Conservation (phyloP, 2,888 invertebrate genomes). For the Hypsopygia costalis region DNA sequence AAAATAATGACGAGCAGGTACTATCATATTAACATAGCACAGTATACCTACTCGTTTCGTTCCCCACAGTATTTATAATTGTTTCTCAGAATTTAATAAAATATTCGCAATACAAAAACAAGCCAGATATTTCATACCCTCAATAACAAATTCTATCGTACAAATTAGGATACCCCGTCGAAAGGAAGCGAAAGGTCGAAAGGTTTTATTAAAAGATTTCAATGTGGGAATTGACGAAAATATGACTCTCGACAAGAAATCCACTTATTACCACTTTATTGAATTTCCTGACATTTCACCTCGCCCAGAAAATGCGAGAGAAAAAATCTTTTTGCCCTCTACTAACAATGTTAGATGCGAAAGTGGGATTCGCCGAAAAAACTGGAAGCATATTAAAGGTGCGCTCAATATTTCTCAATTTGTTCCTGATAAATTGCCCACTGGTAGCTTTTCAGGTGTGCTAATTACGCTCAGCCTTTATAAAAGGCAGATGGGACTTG, state of each 20-base stretch:
- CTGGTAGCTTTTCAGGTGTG: background rate
- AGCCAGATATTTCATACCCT: background rate
- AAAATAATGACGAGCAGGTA: no score
- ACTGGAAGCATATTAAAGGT: conserved; percentile 14
- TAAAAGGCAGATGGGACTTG: no score
- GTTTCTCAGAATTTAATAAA: no score
- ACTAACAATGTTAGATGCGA: conserved; percentile 39
- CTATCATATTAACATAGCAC: no score
- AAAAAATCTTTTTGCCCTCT: conserved; percentile 40
- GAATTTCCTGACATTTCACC: conserved; percentile 60
- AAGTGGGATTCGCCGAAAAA: conserved; percentile 26
- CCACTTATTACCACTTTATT: conserved; percentile 67
- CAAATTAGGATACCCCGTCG: background rate
- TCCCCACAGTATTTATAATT: no score
- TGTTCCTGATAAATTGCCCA: background rate
- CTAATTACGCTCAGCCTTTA: no score
- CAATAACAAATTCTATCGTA: background rate
- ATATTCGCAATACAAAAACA: no score
- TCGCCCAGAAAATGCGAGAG: conserved; percentile 34
- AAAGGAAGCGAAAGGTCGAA: conserved; percentile 23
- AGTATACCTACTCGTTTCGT: no score
- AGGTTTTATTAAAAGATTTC: conserved; percentile 42
- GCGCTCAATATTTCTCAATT: conserved; percentile 7
- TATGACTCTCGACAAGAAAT: conserved; percentile 52
- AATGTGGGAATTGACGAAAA: conserved; percentile 46